phyloP scores from a whole-genome alignment of 92 coral and sea anemone species.

The Bergia sp. region DNA sequence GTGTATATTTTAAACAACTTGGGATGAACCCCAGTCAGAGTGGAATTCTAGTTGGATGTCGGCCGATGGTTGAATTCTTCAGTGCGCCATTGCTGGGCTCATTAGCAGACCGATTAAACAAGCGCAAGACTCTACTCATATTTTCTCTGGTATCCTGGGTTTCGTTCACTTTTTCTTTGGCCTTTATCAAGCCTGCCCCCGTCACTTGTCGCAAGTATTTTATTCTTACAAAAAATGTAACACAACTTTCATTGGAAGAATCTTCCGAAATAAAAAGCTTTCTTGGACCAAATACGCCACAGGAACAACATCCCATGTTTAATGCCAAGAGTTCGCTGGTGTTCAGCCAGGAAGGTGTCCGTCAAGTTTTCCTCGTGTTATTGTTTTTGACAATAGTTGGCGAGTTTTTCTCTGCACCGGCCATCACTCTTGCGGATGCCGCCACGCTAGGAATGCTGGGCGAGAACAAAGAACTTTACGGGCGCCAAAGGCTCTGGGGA shows the following conservation, averaged over 20 bases:
- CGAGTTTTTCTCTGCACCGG: constrained; percentile 99
- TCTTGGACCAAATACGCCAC: constrained; percentile 93
- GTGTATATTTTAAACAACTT: constrained; percentile 98
- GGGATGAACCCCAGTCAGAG: constrained; percentile 98
- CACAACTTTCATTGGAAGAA: constrained; percentile 88
- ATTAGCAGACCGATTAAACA: constrained; percentile 91
- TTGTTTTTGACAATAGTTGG: constrained; percentile 92
- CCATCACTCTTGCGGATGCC: constrained; percentile 96
- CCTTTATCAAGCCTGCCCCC: constrained; percentile 98
- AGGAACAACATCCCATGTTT: constrained; percentile 83
- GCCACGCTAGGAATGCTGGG: constrained; percentile 97
- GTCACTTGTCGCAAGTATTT: constrained; percentile 97
- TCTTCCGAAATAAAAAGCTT: constrained; percentile 84
- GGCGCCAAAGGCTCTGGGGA: constrained; percentile 97
- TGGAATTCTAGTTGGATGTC: constrained; percentile 95
- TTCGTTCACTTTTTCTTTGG: constrained; percentile 93
- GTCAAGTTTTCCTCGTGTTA: constrained; percentile 94
- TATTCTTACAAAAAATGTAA: constrained; percentile 92
- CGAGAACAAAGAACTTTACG: constrained; percentile 93
- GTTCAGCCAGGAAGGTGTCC: constrained; percentile 95
- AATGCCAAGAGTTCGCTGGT: constrained; percentile 97
- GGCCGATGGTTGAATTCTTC: constrained; percentile 98
- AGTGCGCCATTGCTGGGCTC: constrained; percentile 97
- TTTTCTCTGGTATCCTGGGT: constrained; percentile 95
- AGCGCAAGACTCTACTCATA: constrained; percentile 78